These are phyloP conservation scores for Aptenodytes patagonicus DNA, from an alignment of 2,113 vertebrate species.

Conservation along the genomic window DNA sequence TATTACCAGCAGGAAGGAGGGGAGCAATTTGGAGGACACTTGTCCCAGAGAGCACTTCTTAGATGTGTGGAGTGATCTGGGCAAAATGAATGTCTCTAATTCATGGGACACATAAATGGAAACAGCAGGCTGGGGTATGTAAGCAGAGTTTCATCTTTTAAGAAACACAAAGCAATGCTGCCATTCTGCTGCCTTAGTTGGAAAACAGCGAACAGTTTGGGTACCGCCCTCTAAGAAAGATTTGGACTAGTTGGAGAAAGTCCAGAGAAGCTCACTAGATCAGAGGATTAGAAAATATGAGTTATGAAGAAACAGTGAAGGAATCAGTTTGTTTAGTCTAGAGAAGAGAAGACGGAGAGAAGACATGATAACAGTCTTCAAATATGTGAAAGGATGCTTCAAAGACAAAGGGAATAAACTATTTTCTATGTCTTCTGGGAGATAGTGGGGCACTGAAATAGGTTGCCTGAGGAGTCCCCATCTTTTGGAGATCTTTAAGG, in stretches of 20 bases:
- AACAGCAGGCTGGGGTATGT: not conserved
- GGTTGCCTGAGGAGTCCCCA: not conserved
- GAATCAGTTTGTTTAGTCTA: constrained; percentile 64
- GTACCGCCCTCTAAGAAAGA: not conserved
- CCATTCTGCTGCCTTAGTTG: constrained; percentile 52
- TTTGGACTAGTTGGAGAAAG: constrained; percentile 39
- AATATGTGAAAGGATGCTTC: constrained; percentile 41
- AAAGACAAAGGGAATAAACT: constrained; percentile 23
- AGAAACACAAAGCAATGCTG: not conserved
- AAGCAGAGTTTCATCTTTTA: not conserved
- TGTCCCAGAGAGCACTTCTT: not conserved
- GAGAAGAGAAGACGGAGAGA: constrained; percentile 4
- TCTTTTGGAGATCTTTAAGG: not conserved
- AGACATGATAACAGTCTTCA: constrained; percentile 47
- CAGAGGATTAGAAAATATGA: constrained; percentile 63
- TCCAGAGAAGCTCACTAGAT: constrained; percentile 49
- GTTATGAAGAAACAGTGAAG: constrained; percentile 48
- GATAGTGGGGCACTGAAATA: not conserved
- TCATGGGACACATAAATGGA: not conserved
- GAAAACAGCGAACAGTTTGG: not conserved
- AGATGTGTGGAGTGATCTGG: not conserved
- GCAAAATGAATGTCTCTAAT: not conserved
- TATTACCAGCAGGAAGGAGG: not conserved
- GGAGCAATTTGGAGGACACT: not conserved
- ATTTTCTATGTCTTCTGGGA: not conserved